phyloP scores from a whole-genome alignment of 1,140 invertebrate genomes.

The Brachionus angularis region DNA sequence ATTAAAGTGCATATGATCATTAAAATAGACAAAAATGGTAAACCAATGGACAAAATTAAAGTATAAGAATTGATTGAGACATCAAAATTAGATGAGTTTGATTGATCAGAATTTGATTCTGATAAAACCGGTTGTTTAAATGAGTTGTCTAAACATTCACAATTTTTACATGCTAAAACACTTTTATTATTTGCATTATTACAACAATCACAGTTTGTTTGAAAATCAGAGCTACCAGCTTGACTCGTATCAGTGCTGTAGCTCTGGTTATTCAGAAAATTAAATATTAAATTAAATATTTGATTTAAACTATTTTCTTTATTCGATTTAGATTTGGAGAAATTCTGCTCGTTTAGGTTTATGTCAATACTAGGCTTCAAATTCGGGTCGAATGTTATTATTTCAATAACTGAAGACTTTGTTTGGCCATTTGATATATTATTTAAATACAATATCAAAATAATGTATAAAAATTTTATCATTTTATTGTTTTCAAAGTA shows the following conservation, averaged over 20 bases:
- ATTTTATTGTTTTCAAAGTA: no score
- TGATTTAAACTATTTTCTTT: conserved; percentile 23
- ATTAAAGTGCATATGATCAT: conserved; percentile 34
- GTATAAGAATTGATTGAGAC: conserved; percentile 24
- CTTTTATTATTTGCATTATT: background rate
- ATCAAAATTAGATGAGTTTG: no score
- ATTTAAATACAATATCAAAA: background rate
- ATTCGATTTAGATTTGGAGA: background rate
- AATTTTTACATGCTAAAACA: conserved; percentile 2
- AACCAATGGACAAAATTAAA: conserved; percentile 23
- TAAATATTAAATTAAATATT: conserved; percentile 28
- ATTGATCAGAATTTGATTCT: no score
- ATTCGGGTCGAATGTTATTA: no score
- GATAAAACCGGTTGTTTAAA: background rate
- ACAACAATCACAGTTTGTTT: background rate
- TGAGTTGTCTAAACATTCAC: background rate
- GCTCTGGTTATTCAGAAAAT: conserved; percentile 21
- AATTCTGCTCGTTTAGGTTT: background rate
- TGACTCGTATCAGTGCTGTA: no score
- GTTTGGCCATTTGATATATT: background rate
- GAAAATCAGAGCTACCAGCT: no score
- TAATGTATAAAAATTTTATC: no score
- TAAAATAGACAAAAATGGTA: conserved; percentile 15
- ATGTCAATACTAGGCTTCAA: background rate
- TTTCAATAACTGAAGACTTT: conserved; percentile 23